Evolutionary conservation across 2,113 vertebrate genomes (phyloP).

Genomic region (Misgurnus mizolepis): DNA sequence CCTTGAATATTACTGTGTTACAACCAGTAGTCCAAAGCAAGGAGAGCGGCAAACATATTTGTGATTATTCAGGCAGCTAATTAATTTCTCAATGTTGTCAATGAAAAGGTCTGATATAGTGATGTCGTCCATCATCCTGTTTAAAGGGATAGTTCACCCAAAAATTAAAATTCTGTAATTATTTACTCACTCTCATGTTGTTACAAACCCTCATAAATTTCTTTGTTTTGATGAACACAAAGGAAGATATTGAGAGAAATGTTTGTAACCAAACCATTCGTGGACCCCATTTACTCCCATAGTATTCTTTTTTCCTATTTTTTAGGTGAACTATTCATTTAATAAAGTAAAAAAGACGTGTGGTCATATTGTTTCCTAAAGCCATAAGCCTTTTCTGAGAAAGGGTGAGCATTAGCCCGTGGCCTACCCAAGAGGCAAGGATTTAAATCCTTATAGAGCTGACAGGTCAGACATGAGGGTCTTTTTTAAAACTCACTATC

Average conservation of each 20-base stretch:
- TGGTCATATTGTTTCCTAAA: slow-evolving; percentile 18
- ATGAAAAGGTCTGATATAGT: slow-evolving; percentile 10
- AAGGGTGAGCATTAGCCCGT: slow-evolving; percentile 14
- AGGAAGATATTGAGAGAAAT: no score
- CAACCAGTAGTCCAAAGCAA: background rate
- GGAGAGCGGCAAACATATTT: background rate
- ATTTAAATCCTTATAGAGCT: slow-evolving; percentile 21
- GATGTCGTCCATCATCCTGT: slow-evolving; percentile 21
- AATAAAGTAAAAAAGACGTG: background rate
- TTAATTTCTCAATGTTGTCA: slow-evolving; percentile 10
- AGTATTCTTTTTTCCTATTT: no score
- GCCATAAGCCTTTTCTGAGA: slow-evolving; percentile 18
- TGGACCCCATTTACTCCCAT: no score
- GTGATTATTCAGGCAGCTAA: background rate
- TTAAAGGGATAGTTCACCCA: background rate
- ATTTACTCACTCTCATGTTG: no score
- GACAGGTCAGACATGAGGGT: background rate
- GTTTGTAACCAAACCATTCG: no score
- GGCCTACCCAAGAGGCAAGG: slow-evolving; percentile 22
- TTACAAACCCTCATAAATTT: no score
- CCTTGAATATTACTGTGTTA: background rate
- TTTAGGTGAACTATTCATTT: no score
- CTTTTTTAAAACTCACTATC: slow-evolving; percentile 23
- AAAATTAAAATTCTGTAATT: no score
- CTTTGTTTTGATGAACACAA: no score